A percentile compares a stretch with the other conserved stretches of the same genome.
phyloP scores from a whole-genome alignment of 1,140 invertebrate genomes.

The Amphibalanus amphitrite region DNA sequence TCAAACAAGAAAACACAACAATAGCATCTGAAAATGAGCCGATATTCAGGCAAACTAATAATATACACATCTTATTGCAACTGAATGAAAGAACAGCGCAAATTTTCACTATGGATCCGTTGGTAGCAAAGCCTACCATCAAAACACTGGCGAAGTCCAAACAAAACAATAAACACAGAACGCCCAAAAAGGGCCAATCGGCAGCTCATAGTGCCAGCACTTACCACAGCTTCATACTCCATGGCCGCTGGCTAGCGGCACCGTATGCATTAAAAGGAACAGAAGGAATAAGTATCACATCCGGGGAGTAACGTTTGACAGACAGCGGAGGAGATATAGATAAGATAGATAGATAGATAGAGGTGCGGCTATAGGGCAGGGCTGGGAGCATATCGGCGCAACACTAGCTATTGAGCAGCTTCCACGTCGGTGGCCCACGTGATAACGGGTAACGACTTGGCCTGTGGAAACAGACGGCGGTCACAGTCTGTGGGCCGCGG shows the following conservation, averaged over 20 bases:
- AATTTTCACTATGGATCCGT: too few relatives aligned
- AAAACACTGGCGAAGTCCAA: too few relatives aligned
- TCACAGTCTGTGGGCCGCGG: not conserved
- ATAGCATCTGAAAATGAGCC: too few relatives aligned
- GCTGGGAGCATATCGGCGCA: not conserved
- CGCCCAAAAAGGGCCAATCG: too few relatives aligned
- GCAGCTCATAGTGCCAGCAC: too few relatives aligned
- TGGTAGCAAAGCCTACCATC: too few relatives aligned
- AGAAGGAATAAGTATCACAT: not conserved
- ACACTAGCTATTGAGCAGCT: not conserved
- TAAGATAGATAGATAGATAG: not conserved
- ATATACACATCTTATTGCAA: too few relatives aligned
- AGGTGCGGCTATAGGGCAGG: not conserved
- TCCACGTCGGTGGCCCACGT: not conserved
- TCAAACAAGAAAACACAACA: too few relatives aligned
- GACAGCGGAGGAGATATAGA: not conserved
- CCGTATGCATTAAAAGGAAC: not conserved
- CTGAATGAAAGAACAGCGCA: too few relatives aligned
- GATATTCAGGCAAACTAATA: too few relatives aligned
- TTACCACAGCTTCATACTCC: not conserved
- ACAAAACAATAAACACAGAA: too few relatives aligned
- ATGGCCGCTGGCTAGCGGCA: not conserved
- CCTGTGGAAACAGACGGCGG: not conserved
- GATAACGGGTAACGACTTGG: not conserved
- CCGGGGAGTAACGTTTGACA: not conserved